Evolutionary conservation across 2,888 invertebrate species (phyloP).

Genomic region (Tillus elongatus): DNA sequence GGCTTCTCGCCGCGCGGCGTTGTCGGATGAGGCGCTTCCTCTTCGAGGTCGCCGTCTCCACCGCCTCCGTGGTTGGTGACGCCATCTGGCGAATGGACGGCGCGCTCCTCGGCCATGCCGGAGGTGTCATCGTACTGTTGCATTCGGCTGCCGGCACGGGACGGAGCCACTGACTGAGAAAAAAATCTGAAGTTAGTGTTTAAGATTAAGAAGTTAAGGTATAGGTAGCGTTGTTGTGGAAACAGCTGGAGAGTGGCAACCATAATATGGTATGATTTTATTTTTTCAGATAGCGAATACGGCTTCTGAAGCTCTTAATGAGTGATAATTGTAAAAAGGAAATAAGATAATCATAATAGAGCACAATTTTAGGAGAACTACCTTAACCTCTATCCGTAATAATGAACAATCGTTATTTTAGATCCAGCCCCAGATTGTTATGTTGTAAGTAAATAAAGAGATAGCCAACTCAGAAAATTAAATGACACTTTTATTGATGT

Average conservation of each 20-base stretch:
- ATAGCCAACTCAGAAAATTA: too few species aligned
- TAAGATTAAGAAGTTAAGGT: not conserved
- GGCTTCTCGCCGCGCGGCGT: constrained; percentile 28
- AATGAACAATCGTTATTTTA: too few species aligned
- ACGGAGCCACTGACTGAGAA: constrained; percentile 38
- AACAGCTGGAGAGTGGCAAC: not conserved
- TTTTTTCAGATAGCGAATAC: not conserved
- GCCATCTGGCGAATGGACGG: constrained; percentile 26
- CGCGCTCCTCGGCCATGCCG: constrained; percentile 29
- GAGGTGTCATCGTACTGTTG: constrained; percentile 45
- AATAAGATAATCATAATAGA: too few species aligned
- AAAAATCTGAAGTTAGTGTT: constrained; percentile 11
- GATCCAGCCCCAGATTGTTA: too few species aligned
- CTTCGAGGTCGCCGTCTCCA: constrained; percentile 43
- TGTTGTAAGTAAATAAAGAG: too few species aligned
- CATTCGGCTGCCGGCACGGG: constrained; percentile 38
- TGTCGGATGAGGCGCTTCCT: constrained; percentile 39
- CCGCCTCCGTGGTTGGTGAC: constrained; percentile 39
- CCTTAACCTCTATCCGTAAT: too few species aligned
- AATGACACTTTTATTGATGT: too few species aligned
- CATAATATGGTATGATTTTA: too few species aligned
- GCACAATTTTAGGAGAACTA: too few species aligned
- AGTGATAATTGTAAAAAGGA: too few species aligned
- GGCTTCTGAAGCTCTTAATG: too few species aligned
- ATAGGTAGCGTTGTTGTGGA: not conserved